Base-by-base conservation (phyloP, 2,113 vertebrate genomes). In the Hylia prasina region DNA sequence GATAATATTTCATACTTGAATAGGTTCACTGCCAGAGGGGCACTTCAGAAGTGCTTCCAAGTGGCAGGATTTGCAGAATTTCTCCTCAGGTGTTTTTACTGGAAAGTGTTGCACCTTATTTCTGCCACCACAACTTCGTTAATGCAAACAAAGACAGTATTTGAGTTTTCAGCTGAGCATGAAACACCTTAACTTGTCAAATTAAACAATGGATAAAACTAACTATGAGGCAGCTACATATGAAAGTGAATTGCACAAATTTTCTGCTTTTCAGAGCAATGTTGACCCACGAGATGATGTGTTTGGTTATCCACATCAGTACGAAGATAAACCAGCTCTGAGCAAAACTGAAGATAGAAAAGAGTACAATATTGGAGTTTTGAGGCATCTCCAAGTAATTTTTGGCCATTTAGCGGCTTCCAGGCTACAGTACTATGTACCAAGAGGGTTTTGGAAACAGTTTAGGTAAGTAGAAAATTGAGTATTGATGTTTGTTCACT, bases 361-460 rank as follows among this genome's bases (percentile, higher is more conserved):
- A 94, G 99, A 99, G 90, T 99, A 99, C 97, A 99, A 99, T 96
- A 99, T 99, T 54, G 99, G 99, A n/a, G 99, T 99, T 75, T 97
- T 99, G 71, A 99, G 99, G 70, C 99, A 99, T 96, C 98, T 99
- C 68, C 99, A 99, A 95, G 99, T 99, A 91, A 99, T 99, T 89
- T 99, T 99, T 97, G 99, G 99, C 63, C 99, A 99, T 91, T 97
- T 99, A 97, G 99, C 99, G 93, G 98, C 99, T 94, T 99, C 99
- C 94, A 98, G 99, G 73, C 98, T 99, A 84, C 99, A 99, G 92
- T 99, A 99, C 98, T 99, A 99, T 12, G 99, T 99, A 79, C 99
- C 99, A 54, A 98, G 99, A 96, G 99, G 99, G 61, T 99, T 99
- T 98, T 99, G 99, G 99, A 99, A 99, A 96, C 99, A 99, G 85